Evolutionary conservation across 2,888 invertebrate genomes (phyloP), one percentile per base, ranked within the genome.

Genomic region (Oconnorella tubifera): DNA sequence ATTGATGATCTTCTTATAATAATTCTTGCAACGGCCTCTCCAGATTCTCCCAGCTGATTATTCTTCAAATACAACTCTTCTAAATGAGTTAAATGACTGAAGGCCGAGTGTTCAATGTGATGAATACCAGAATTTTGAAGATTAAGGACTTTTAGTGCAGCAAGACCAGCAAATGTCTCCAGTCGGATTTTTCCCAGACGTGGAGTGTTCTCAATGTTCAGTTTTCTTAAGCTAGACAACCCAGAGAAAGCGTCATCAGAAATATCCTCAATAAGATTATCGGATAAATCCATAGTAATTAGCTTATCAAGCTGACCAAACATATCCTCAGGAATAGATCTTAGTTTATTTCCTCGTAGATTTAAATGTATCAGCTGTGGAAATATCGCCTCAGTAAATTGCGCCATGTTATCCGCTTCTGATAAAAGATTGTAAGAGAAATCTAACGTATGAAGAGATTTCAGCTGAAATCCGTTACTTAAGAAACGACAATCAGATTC

Each of bases 401-500:
- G 29, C 14, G 63, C 23, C 49, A 33, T n/a, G 58, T 58, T 58
- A 29, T 59, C 59, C 14, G 31, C 19, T 25, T 65, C 57, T 1
- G 62, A 65, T 25, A 65, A 27, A 23, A 48, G 58, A 49, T 66
- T 66, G 66, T 63, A 40, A 32, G 58, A 50, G 19, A 66, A 48
- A 31, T 66, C 66, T 14, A 66, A 49, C 28, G 64, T 31, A n/a
- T 62, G 57, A 23, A 66, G 59, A 31, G 27, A 59, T n/a, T 50
- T 56, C 59, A 66, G n/a, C 4, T 48, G 25, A 28, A 33, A 23
- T 6, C 62, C 62, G 14, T 32, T 31, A 25, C 2, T 28, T 27
- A 66, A 49, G 49, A 66, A 66, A 6, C 33, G 50, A 48, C 66
- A 66, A 28, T 58, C 53, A 10, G 66, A 66, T 23, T 51, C 66